phyloP scores from a whole-genome alignment of 2,888 invertebrate species.

The Standfussiana lucernea region DNA sequence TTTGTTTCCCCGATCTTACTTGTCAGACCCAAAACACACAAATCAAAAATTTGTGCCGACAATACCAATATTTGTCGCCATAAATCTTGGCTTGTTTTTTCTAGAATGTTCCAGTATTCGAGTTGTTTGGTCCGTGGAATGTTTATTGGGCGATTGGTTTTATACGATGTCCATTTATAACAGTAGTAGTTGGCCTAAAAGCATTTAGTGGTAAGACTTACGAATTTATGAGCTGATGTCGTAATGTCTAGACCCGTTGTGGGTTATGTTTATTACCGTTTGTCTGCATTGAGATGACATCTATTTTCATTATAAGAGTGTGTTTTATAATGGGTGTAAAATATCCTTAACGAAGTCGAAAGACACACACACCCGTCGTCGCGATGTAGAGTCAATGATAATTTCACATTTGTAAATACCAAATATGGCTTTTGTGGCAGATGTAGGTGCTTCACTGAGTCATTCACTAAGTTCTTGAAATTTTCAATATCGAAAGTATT shows the following conservation, averaged over 20 bases:
- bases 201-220: slow-evolving; percentile 64
- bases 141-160: slow-evolving; percentile 65
- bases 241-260: slow-evolving; percentile 44
- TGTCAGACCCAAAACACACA: slow-evolving; percentile 63
- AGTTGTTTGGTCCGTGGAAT: slow-evolving; percentile 57
- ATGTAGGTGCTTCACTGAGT: neutral
- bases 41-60: slow-evolving; percentile 68
- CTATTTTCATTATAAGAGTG: neutral
- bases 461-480: neutral
- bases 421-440: neutral
- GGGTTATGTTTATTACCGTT: slow-evolving; percentile 38
- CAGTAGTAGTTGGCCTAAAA: slow-evolving; percentile 68
- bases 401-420: neutral
- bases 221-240: slow-evolving; percentile 59
- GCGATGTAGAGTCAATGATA: too few relatives aligned
- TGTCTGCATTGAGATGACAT: slow-evolving; percentile 10
- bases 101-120: slow-evolving; percentile 46
- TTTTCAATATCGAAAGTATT: neutral
- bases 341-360: too few relatives aligned
- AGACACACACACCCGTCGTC: too few relatives aligned
- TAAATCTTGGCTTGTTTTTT: slow-evolving; percentile 68
- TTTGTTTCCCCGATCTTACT: slow-evolving; percentile 56
- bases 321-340: too few relatives aligned
- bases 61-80: slow-evolving; percentile 71
- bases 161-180: slow-evolving; percentile 67